phyloP scores from a whole-genome alignment of 2,113 vertebrate species.

The Lanius ludovicianus region DNA sequence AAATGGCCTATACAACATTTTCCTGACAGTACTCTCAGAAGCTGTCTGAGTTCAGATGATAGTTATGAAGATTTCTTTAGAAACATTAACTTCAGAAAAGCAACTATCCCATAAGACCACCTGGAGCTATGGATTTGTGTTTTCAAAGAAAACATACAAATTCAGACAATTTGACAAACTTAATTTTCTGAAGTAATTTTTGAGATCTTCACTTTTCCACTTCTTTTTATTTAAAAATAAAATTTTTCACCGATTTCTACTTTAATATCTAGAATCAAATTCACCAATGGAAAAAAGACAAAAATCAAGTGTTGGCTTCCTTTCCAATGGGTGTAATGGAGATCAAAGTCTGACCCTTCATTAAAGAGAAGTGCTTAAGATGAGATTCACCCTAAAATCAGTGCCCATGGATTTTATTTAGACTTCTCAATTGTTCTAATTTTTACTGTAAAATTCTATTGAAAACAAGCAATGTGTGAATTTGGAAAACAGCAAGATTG shows the following conservation, averaged over 20 bases:
- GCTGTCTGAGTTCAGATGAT: background rate
- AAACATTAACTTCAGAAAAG: conserved; percentile 42
- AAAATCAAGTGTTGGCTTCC: background rate
- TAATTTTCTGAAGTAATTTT: background rate
- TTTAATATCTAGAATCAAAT: background rate
- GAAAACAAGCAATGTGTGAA: background rate
- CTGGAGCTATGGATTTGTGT: background rate
- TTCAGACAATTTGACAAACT: background rate
- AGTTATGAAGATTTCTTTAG: background rate
- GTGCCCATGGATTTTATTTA: background rate
- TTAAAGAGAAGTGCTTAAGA: background rate
- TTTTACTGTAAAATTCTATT: background rate
- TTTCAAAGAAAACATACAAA: background rate
- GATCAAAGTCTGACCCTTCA: background rate
- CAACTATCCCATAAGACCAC: background rate
- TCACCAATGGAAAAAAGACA: background rate
- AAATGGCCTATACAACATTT: conserved; percentile 10
- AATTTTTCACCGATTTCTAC: background rate
- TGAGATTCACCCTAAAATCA: background rate
- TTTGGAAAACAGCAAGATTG: background rate
- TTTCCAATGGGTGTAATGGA: background rate
- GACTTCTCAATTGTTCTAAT: background rate
- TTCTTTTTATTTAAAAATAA: background rate
- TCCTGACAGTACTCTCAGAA: conserved; percentile 8
- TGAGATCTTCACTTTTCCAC: background rate